phyloP scores from a whole-genome alignment of 1,140 invertebrate genomes.

The Belonocnema kinseyi region DNA sequence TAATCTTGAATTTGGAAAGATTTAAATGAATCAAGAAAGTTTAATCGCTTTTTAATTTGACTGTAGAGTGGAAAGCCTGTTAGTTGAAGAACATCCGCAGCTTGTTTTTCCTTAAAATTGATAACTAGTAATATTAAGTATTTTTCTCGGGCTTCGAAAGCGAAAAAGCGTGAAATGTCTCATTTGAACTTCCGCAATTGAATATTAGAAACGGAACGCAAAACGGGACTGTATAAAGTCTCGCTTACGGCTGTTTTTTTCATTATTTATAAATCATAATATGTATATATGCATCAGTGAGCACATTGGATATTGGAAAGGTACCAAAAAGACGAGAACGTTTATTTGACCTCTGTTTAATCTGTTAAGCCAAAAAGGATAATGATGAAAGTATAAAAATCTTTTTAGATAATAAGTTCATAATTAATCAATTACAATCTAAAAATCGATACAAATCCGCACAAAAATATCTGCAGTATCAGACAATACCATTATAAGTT shows the following conservation, averaged over 20 bases:
- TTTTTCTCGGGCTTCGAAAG: background rate
- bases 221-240: background rate
- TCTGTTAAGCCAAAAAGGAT: background rate
- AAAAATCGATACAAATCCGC: too few relatives aligned
- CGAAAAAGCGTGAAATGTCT: background rate
- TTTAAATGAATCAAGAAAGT: too few relatives aligned
- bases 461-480: too few relatives aligned
- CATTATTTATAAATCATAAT: conserved; percentile 5
- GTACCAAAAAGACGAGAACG: background rate
- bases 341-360: background rate
- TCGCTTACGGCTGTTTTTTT: conserved; percentile 4
- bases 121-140: background rate
- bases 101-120: background rate
- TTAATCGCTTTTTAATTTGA: too few relatives aligned
- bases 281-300: background rate
- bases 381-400: background rate
- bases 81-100: too few relatives aligned
- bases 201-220: background rate
- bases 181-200: background rate
- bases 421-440: too few relatives aligned
- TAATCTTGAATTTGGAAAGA: too few relatives aligned
- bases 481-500: too few relatives aligned
- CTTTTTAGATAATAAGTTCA: too few relatives aligned
- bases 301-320: conserved; percentile 4
- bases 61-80: too few relatives aligned